A percentile compares a stretch with the other conserved stretches of the same genome.
phyloP scores from a whole-genome alignment of 2,797 vertebrate species.

The Coracias cyanogaster region DNA sequence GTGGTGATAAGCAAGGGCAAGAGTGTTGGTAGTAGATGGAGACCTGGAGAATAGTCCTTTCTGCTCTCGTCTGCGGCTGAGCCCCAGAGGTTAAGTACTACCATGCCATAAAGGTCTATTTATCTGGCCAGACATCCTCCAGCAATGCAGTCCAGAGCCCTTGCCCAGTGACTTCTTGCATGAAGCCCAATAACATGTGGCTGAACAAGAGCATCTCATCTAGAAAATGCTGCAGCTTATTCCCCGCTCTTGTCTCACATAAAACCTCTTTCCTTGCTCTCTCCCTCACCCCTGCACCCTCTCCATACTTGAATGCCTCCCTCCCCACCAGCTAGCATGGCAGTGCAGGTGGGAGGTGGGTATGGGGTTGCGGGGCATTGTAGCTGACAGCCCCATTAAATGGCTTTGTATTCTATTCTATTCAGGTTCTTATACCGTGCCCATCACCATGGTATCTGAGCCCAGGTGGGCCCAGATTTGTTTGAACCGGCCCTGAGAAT shows the following conservation, averaged over 20 bases:
- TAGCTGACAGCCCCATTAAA: conserved; percentile 72
- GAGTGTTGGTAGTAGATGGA: background rate
- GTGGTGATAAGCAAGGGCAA: background rate
- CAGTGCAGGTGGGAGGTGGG: conserved; percentile 68
- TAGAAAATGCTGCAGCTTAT: conserved; percentile 40
- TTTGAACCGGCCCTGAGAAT: conserved; percentile 79
- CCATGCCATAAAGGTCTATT: background rate
- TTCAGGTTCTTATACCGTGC: conserved; percentile 79
- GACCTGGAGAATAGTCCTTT: background rate
- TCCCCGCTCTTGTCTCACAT: conserved; percentile 31
- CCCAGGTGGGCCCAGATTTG: conserved; percentile 78
- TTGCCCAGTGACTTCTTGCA: conserved; percentile 48
- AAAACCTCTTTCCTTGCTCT: conserved; percentile 54
- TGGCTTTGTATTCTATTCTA: conserved; percentile 78
- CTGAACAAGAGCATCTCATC: conserved; percentile 64
- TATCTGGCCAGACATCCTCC: background rate
- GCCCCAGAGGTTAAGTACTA: background rate
- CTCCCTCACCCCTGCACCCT: conserved; percentile 28
- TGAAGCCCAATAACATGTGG: conserved; percentile 27
- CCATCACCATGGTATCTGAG: conserved; percentile 79
- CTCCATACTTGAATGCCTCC: conserved; percentile 68
- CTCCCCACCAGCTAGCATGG: conserved; percentile 52
- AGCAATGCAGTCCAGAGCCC: background rate
- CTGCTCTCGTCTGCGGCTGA: background rate
- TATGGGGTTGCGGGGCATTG: background rate